A percentile compares a stretch with the other conserved stretches of the same genome.
These are phyloP conservation scores for Danionella cerebrum DNA, from an alignment of 2,113 vertebrate genomes.

Conservation along the genomic window DNA sequence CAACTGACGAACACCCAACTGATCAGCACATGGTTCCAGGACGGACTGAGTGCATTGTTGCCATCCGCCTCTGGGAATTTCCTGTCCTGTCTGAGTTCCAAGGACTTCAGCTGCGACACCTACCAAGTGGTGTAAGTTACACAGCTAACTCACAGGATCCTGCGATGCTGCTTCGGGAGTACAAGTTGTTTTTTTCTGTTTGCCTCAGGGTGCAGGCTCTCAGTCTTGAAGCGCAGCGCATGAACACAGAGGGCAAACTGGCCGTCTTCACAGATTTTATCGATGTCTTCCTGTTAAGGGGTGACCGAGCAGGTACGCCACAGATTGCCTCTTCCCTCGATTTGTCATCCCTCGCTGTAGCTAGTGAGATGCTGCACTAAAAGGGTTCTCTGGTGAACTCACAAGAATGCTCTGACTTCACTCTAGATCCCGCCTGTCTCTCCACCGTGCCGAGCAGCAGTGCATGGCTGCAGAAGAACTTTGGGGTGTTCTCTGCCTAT, in stretches of 20 bases:
- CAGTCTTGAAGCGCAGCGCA: slow-evolving; percentile 19
- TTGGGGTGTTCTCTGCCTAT: slow-evolving; percentile 37
- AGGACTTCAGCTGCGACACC: slow-evolving; percentile 46
- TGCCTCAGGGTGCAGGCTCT: slow-evolving; percentile 43
- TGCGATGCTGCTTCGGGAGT: neutral
- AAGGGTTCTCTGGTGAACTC: too few species aligned
- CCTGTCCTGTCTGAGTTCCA: slow-evolving; percentile 41
- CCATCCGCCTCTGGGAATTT: slow-evolving; percentile 36
- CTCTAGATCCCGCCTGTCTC: slow-evolving; percentile 44
- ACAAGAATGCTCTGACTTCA: neutral
- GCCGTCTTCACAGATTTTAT: slow-evolving; percentile 43
- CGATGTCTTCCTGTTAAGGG: slow-evolving; percentile 43
- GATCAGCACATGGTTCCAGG: slow-evolving; percentile 39
- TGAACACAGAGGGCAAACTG: slow-evolving; percentile 21
- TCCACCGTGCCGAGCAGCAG: neutral
- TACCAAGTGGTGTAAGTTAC: slow-evolving; percentile 49
- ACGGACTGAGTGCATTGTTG: slow-evolving; percentile 36
- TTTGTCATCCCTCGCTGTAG: too few species aligned
- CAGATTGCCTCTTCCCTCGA: neutral
- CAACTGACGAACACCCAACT: slow-evolving; percentile 22
- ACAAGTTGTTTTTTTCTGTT: neutral
- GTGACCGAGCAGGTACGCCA: slow-evolving; percentile 34
- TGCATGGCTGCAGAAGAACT: slow-evolving; percentile 42
- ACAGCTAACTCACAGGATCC: neutral
- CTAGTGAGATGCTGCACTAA: too few species aligned